A percentile compares a stretch with the other conserved stretches of the same genome.
phyloP scores from a whole-genome alignment of 2,113 vertebrate species.

The Pelodiscus sinensis region DNA sequence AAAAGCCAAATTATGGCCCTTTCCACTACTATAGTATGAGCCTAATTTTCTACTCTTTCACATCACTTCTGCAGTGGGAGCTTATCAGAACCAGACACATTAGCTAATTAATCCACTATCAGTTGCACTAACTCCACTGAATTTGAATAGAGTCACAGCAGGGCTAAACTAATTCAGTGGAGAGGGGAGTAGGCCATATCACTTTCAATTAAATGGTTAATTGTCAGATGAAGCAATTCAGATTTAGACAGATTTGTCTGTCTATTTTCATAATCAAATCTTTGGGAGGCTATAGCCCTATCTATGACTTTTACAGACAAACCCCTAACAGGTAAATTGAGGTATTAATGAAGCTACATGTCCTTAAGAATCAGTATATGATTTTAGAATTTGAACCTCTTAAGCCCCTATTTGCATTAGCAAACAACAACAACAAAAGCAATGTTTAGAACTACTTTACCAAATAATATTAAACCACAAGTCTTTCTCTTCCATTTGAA shows the following conservation, averaged over 20 bases:
- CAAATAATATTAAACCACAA: too few relatives aligned
- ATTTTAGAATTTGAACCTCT: background rate
- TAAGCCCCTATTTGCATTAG: background rate
- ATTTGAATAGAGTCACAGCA: background rate
- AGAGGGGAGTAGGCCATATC: background rate
- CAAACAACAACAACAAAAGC: too few relatives aligned
- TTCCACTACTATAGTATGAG: background rate
- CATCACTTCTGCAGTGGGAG: background rate
- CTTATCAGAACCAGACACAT: background rate
- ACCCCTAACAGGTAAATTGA: background rate
- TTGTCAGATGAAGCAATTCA: background rate
- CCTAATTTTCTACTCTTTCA: background rate
- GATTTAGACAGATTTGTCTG: too few relatives aligned
- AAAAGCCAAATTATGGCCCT: background rate
- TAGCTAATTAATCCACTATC: background rate
- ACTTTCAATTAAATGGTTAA: background rate
- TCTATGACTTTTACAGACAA: background rate
- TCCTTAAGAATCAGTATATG: background rate
- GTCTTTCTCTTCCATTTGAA: too few relatives aligned
- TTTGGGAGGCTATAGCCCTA: background rate
- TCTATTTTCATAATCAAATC: background rate
- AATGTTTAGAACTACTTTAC: too few relatives aligned
- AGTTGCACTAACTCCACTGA: background rate
- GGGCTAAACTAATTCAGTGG: background rate
- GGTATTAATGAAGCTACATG: background rate